phyloP scores from a whole-genome alignment of 2,797 vertebrate species.

The Mareca penelope region DNA sequence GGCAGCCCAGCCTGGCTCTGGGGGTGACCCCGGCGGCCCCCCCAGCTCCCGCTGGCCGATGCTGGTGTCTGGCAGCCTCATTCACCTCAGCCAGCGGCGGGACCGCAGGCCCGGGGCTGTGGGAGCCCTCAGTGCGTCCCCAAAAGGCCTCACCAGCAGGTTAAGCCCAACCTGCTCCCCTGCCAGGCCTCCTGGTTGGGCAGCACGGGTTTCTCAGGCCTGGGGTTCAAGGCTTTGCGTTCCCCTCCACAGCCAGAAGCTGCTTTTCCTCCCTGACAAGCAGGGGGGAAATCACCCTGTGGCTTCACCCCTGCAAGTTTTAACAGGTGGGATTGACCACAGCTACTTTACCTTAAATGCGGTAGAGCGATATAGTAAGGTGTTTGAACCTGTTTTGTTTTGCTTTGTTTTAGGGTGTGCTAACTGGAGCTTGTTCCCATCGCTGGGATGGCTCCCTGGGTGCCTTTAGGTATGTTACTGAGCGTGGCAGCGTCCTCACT shows the following conservation, averaged over 20 bases:
- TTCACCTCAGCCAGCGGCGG: accelerated
- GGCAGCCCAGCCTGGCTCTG: too few species aligned
- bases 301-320: not conserved
- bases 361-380: not conserved
- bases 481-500: too few species aligned
- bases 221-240: not conserved
- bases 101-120: accelerated
- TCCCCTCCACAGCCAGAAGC: not conserved
- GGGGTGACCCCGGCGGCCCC: too few species aligned
- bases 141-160: not conserved
- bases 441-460: not conserved
- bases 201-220: not conserved
- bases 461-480: not conserved
- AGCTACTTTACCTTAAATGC: not conserved
- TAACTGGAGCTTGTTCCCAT: not conserved
- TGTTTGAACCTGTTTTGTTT: not conserved
- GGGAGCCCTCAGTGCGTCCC: not conserved
- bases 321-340: not conserved
- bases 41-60: not conserved
- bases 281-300: not conserved
- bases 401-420: not conserved
- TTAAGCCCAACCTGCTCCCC: not conserved
- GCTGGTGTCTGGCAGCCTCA: not conserved
- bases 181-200: not conserved
- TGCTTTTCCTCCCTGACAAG: not conserved